phyloP scores from a whole-genome alignment of 2,113 vertebrate species.

The Polyodon spathula region DNA sequence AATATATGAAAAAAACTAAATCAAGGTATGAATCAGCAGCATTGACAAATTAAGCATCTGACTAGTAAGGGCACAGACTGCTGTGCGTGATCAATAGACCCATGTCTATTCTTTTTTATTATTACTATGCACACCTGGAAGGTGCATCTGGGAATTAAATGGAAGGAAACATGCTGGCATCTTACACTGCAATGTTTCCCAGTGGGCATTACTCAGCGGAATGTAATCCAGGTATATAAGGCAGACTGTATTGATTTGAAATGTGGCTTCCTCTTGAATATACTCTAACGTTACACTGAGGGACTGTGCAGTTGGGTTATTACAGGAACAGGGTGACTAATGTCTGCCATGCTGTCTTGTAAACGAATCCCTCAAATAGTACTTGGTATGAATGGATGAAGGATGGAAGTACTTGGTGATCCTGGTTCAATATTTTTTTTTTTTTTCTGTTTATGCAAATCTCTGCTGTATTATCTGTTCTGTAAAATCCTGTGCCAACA shows the following conservation, averaged over 20 bases:
- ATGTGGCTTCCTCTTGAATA: constrained; percentile 39
- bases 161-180: constrained; percentile 11
- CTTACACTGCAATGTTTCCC: constrained; percentile 16
- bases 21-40: too few species aligned
- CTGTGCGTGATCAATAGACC: too few species aligned
- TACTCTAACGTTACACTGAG: constrained; percentile 37
- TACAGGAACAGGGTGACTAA: constrained; percentile 68
- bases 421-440: constrained; percentile 35
- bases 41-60: too few species aligned
- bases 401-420: constrained; percentile 31
- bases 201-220: background rate
- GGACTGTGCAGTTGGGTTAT: constrained; percentile 42
- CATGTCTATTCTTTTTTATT: background rate
- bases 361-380: constrained; percentile 58
- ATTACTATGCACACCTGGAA: background rate
- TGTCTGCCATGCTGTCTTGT: constrained; percentile 54
- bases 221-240: constrained; percentile 22
- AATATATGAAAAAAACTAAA: too few species aligned
- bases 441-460: background rate
- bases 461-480: background rate
- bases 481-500: background rate
- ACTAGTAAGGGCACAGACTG: too few species aligned
- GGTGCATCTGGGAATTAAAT: constrained; percentile 7
- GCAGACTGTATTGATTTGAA: constrained; percentile 49
- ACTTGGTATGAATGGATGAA: constrained; percentile 36